A percentile compares a stretch with the other conserved stretches of the same genome.
Conservation (phyloP, 2,888 invertebrate species). For the Tenthredo mesomela region DNA sequence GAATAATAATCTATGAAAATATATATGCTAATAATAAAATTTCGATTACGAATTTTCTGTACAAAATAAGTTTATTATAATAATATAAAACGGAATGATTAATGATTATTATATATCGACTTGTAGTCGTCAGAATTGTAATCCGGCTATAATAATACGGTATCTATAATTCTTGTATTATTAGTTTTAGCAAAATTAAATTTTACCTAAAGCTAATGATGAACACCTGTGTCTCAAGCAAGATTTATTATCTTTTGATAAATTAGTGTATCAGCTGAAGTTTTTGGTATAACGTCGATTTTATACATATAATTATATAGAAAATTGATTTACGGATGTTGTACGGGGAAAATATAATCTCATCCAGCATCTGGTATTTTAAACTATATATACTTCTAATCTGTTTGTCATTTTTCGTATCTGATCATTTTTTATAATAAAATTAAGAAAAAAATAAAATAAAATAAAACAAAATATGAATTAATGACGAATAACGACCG, state of each 20-base stretch:
- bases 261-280: background rate
- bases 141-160: background rate
- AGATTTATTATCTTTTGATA: constrained; percentile 11
- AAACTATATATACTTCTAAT: background rate
- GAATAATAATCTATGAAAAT: background rate
- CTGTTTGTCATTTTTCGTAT: background rate
- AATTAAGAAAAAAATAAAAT: background rate
- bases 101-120: background rate
- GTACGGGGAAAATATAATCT: background rate
- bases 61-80: constrained; percentile 13
- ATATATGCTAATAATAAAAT: background rate
- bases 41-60: background rate
- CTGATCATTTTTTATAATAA: background rate
- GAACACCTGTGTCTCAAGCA: background rate
- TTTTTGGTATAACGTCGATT: background rate
- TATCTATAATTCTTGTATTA: background rate
- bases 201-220: background rate
- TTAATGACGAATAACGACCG: background rate
- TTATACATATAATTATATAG: background rate
- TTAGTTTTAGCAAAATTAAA: background rate
- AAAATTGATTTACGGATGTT: background rate
- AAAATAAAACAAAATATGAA: background rate
- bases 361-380: background rate
- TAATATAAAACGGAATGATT: background rate
- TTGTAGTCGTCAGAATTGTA: background rate